Percentiles rank a stretch among this genome's conserved stretches.
These are phyloP conservation scores for Haemorhous mexicanus DNA, from an alignment of 2,113 vertebrate species.

Conservation along the genomic window DNA sequence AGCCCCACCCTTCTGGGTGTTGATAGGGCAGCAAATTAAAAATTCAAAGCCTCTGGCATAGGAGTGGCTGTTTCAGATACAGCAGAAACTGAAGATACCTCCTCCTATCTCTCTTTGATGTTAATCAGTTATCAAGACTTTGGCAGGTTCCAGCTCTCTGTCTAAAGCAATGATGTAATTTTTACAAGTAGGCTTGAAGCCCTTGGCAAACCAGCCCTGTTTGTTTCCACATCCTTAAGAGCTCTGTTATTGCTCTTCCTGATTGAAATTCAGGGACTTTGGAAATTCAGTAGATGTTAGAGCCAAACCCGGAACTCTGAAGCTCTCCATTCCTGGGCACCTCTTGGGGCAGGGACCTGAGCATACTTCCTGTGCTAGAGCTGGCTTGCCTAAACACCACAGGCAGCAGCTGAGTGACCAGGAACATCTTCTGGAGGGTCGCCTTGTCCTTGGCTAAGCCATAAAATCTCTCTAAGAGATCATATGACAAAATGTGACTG, in stretches of 20 bases:
- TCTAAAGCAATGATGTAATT: not conserved
- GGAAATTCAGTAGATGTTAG: not conserved
- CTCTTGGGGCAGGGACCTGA: not conserved
- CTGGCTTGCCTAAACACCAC: not conserved
- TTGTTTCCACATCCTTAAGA: not conserved
- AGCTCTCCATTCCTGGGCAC: not conserved
- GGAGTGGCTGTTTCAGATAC: not conserved
- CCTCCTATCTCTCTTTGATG: not conserved
- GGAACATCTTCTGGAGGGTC: not conserved
- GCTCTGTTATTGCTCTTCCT: not conserved
- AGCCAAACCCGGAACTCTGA: not conserved
- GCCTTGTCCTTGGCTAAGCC: not conserved
- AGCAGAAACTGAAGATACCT: not conserved
- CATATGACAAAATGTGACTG: not conserved
- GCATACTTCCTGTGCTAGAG: not conserved
- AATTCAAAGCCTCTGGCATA: conserved; percentile 15
- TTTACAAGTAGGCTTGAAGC: not conserved
- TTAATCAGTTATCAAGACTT: not conserved
- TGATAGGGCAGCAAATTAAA: conserved; percentile 17
- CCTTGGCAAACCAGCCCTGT: not conserved
- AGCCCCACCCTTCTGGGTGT: not conserved
- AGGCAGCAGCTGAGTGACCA: not conserved
- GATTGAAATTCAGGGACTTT: not conserved
- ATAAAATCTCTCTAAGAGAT: not conserved
- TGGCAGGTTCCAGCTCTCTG: not conserved